Percentiles rank a stretch among this genome's conserved stretches.
phyloP scores from a whole-genome alignment of 2,888 invertebrate species.

The Therioaphis trifolii region DNA sequence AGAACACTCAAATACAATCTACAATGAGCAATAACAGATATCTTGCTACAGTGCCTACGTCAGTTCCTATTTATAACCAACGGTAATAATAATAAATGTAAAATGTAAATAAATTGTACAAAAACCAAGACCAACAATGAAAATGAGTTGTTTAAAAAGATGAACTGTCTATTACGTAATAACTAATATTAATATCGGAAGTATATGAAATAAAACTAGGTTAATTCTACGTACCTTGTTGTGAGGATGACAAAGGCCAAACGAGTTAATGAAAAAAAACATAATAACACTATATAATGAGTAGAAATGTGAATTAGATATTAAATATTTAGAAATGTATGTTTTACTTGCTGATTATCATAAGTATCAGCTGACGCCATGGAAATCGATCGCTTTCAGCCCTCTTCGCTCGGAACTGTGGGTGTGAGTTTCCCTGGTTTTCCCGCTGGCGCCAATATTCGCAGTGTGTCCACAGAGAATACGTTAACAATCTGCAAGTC shows the following conservation, averaged over 20 bases:
- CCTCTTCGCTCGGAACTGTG: constrained; percentile 28
- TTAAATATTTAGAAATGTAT: constrained; percentile 15
- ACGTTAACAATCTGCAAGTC: background rate
- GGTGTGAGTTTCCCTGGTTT: constrained; percentile 34
- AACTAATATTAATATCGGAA: background rate
- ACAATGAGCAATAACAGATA: too few relatives aligned
- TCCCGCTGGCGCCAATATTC: constrained; percentile 49
- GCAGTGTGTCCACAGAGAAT: constrained; percentile 36
- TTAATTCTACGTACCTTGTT: background rate
- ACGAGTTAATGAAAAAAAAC: background rate
- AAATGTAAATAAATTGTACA: background rate
- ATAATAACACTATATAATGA: background rate
- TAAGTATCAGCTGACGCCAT: constrained; percentile 49
- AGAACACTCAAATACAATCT: too few relatives aligned
- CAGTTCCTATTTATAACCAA: too few relatives aligned
- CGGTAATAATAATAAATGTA: too few relatives aligned
- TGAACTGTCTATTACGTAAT: too few relatives aligned
- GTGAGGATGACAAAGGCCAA: background rate
- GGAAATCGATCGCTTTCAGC: constrained; percentile 51
- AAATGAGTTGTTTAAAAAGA: background rate
- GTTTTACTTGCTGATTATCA: constrained; percentile 24
- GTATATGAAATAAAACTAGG: background rate
- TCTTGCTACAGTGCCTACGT: too few relatives aligned
- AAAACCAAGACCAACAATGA: background rate
- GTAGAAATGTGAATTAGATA: background rate